phyloP scores from a whole-genome alignment of 2,888 invertebrate genomes.

The Noctua fimbriata region DNA sequence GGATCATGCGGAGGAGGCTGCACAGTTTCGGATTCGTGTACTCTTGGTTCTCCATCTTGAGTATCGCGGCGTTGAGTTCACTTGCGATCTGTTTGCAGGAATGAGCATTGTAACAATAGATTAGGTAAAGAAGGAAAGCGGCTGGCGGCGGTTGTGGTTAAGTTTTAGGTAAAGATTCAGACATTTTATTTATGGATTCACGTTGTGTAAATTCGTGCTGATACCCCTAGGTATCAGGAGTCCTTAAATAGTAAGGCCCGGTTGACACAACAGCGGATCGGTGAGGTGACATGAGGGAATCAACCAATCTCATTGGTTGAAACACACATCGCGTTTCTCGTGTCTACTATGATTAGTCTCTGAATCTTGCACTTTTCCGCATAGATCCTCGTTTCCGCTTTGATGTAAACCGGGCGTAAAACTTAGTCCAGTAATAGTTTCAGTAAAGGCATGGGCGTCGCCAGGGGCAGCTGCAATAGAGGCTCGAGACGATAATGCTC shows the following conservation, averaged over 20 bases:
- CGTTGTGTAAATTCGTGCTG: neutral
- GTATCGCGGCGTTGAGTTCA: constrained; percentile 99
- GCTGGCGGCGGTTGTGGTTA: too few species aligned
- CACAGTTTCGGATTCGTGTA: constrained; percentile 97
- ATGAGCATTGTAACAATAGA: neutral
- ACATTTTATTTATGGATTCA: neutral
- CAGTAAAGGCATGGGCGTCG: too few species aligned
- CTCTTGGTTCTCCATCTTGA: constrained; percentile 97
- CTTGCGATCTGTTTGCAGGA: constrained; percentile 94
- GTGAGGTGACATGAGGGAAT: neutral
- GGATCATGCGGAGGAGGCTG: constrained; percentile 96
- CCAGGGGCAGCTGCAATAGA: too few species aligned
- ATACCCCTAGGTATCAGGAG: neutral
- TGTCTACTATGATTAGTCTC: neutral
- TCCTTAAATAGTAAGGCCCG: neutral
- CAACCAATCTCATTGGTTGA: neutral
- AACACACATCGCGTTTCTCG: neutral
- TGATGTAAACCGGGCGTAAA: neutral
- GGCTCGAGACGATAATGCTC: too few species aligned
- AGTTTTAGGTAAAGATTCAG: neutral
- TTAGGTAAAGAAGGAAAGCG: too few species aligned
- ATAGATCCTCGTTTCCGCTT: neutral
- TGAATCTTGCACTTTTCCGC: neutral
- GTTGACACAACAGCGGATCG: neutral
- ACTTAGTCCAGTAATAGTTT: neutral